These are phyloP conservation scores for Caenorhabditis remanei DNA, from an alignment of 1,140 invertebrate genomes.

Conservation along the genomic window DNA sequence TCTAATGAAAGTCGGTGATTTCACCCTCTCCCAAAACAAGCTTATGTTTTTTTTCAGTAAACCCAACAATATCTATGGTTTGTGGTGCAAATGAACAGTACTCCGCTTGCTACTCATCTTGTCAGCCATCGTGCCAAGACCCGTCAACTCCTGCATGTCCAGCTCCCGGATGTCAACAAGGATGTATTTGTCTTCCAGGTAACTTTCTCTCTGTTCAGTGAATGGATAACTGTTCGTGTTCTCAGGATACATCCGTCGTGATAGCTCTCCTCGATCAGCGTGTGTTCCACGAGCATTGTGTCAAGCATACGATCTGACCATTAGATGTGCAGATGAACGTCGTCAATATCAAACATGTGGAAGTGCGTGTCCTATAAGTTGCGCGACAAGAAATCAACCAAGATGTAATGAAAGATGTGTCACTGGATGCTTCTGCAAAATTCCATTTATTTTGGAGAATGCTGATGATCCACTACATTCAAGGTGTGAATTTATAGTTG, in stretches of 20 bases:
- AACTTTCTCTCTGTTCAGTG: neutral
- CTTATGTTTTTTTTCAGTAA: constrained; percentile 15
- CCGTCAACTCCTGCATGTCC: constrained; percentile 55
- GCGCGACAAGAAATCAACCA: constrained; percentile 58
- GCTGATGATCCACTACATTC: constrained; percentile 60
- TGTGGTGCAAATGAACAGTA: constrained; percentile 62
- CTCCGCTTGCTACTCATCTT: constrained; percentile 58
- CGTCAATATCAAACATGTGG: constrained; percentile 63
- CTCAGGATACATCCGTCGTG: constrained; percentile 60
- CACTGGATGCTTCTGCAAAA: constrained; percentile 61
- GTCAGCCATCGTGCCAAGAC: constrained; percentile 61
- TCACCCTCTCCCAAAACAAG: neutral
- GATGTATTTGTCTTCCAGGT: constrained; percentile 64
- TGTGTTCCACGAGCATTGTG: constrained; percentile 58
- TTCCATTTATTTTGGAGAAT: constrained; percentile 62
- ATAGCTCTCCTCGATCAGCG: constrained; percentile 54
- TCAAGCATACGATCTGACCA: constrained; percentile 54
- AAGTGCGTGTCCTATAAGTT: constrained; percentile 62
- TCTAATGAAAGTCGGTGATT: constrained; percentile 25
- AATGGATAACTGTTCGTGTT: neutral
- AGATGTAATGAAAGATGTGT: constrained; percentile 63
- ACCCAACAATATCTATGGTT: constrained; percentile 48
- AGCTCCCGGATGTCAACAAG: constrained; percentile 53
- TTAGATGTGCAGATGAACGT: constrained; percentile 58
- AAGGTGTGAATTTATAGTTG: neutral